Evolutionary conservation across 2,888 invertebrate species (phyloP).

Genomic region (Himalopsyche anomala): DNA sequence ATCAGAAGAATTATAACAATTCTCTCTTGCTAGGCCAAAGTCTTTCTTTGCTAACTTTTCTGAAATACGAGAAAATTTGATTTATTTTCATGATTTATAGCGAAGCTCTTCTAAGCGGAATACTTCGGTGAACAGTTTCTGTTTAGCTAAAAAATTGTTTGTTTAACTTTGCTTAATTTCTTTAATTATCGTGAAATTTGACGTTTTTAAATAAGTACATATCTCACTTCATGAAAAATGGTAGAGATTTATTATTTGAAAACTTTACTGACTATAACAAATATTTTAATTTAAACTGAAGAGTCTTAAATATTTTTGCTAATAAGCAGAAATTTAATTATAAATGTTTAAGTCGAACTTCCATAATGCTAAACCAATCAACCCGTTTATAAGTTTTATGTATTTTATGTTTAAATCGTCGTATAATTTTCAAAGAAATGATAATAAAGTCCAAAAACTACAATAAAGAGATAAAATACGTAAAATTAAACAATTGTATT

Average conservation of each 20-base stretch:
- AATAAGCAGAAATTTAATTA: no score
- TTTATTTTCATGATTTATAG: conserved; percentile 57
- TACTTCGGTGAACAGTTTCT: neutral
- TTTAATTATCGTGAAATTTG: conserved; percentile 23
- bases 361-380: no score
- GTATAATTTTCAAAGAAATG: no score
- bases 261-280: no score
- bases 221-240: neutral
- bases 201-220: neutral
- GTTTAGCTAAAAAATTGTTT: neutral
- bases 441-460: no score
- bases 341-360: no score
- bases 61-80: conserved; percentile 56
- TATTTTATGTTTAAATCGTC: no score
- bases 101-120: conserved; percentile 31
- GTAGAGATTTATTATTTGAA: neutral
- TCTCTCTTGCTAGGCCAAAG: conserved; percentile 51
- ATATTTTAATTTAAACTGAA: no score
- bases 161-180: neutral
- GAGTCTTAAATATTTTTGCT: no score
- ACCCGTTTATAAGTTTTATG: no score
- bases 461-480: no score
- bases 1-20: conserved; percentile 49
- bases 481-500: no score
- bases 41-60: conserved; percentile 58